Conservation (phyloP, 2,113 vertebrate species). For the Cinclus cinclus region DNA sequence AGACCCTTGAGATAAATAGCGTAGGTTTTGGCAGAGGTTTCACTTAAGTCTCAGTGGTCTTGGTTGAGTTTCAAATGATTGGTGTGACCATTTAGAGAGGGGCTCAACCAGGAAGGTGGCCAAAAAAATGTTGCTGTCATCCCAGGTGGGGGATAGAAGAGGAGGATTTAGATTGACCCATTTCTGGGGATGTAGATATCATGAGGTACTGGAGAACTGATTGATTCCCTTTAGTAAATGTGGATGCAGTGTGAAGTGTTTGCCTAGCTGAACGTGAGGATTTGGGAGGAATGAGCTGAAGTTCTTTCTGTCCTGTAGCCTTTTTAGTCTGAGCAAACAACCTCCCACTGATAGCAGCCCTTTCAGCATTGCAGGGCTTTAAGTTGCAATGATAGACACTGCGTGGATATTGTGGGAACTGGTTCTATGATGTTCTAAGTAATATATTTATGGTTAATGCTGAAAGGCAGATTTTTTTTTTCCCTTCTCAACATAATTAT, state of each 20-base stretch:
- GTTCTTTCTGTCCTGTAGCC: background rate
- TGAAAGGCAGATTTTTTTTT: background rate
- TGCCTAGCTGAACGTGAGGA: background rate
- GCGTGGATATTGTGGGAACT: background rate
- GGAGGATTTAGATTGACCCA: background rate
- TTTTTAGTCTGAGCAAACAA: background rate
- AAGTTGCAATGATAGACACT: background rate
- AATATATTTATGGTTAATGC: background rate
- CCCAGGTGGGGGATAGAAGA: background rate
- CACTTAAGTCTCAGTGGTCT: background rate
- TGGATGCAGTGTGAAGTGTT: background rate
- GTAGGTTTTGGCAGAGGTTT: background rate
- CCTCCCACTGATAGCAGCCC: too few species aligned
- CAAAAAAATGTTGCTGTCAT: background rate
- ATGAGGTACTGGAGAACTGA: background rate
- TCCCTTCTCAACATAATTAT: background rate
- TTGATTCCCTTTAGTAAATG: background rate
- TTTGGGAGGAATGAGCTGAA: background rate
- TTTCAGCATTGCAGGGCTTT: background rate
- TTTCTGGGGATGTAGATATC: background rate
- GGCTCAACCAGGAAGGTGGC: background rate
- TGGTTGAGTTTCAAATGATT: background rate
- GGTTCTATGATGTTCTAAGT: background rate
- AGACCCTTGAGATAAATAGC: background rate
- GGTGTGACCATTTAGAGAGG: background rate